Base-by-base conservation (phyloP, 2,888 invertebrate species). In the Vannuccia rotundouncinata region DNA sequence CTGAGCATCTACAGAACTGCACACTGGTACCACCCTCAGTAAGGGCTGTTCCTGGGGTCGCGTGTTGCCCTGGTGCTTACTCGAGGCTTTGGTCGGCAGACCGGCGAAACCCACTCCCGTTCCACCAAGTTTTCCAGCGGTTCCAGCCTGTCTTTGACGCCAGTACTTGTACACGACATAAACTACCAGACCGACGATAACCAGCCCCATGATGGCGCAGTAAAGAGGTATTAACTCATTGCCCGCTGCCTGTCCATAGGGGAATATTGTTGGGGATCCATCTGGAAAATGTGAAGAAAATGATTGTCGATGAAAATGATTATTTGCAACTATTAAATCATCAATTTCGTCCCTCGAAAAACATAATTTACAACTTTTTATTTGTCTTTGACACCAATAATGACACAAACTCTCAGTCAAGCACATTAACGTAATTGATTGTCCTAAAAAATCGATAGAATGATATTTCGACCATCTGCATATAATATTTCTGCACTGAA, bases 91-190 rank as follows among this genome's bases (percentile, higher is more conserved):
- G 81, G 66, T 79, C 59, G 29, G 66, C 25, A 66, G 66, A 22
- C 66, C 66, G 2, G 66, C 66, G 29, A 60, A 60, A 31, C 74
- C 77, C 76, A 31, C 77, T 31, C 83, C 84, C 5, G 84, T 83
- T 78, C 84, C 85, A 81, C 84, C 85, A 5, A 5, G 77, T 29
- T 59, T 77, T 25, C 2, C 77, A 22, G 77, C 31, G 31, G 77
- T 29, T 22, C 66, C 66, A 30, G 25, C 25, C 10, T 66, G 66
- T 31, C 84, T 28, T 80, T 81, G 75, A 82, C 82, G 83, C 82
- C 84, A 84, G 77, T 86, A 84, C 82, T 87, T 87, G 80, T 85
- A 83, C 29, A 85, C 83, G n/a, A 86, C 87, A 82, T 86, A 87
- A 74, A 84, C 84, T 5, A 87, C 82, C 0, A 87, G 84, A 25